Conservation (phyloP, 2,797 vertebrate species). For the Linurgus olivaceus region DNA sequence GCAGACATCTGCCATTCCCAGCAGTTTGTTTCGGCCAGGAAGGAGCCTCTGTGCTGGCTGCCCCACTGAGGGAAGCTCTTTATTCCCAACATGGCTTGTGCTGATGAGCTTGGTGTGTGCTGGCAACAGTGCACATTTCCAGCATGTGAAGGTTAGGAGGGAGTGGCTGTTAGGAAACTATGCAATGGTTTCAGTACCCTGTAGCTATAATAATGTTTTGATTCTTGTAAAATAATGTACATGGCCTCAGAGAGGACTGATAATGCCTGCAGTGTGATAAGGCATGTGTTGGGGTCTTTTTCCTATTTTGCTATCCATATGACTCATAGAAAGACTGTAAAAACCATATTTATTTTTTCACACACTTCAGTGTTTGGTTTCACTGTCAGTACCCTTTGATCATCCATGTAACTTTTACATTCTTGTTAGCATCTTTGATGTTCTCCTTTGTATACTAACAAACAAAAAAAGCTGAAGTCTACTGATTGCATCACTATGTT, state of each 20-base stretch:
- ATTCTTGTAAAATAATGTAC: not conserved
- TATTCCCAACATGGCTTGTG: not conserved
- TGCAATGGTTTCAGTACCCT: not conserved
- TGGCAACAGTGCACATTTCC: not conserved
- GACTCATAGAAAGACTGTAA: not conserved
- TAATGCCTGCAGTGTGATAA: not conserved
- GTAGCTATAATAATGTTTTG: not conserved
- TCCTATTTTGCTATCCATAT: not conserved
- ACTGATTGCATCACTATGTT: not conserved
- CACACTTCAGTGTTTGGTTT: not conserved
- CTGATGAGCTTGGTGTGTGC: not conserved
- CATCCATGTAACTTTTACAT: not conserved
- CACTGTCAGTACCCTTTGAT: not conserved
- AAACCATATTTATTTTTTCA: not conserved
- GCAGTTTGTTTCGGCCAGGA: not conserved
- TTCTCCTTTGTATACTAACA: not conserved
- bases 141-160: not conserved
- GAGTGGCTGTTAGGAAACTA: not conserved
- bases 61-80: not conserved
- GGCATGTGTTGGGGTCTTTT: not conserved
- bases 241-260: not conserved
- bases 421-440: not conserved
- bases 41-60: not conserved
- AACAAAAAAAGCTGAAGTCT: not conserved
- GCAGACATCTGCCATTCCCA: not conserved